Evolutionary conservation across 1,140 invertebrate genomes (phyloP).

Genomic region (Globodera rostochiensis): DNA sequence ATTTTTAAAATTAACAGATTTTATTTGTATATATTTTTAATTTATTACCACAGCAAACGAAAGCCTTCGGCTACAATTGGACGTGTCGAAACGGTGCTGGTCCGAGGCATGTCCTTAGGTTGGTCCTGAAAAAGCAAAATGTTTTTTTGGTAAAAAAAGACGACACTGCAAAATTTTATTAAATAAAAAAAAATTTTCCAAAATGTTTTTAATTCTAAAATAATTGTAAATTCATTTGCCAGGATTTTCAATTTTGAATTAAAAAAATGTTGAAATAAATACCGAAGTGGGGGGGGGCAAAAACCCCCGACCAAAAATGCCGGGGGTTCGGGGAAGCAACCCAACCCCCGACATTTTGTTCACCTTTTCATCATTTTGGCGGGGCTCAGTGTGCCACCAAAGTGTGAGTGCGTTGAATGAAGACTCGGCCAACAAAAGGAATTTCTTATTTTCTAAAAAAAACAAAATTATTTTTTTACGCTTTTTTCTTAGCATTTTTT

Average conservation of each 20-base stretch:
- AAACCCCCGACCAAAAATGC: no score
- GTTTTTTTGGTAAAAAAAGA: no score
- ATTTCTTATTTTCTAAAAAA: constrained; percentile 9
- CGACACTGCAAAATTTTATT: no score
- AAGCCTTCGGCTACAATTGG: constrained; percentile 22
- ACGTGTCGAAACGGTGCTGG: neutral
- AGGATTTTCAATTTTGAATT: no score
- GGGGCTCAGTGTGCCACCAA: constrained; percentile 42
- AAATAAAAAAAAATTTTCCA: no score
- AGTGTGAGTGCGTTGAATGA: constrained; percentile 36
- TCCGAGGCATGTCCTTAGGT: neutral
- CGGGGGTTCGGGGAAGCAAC: no score
- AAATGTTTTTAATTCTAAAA: no score
- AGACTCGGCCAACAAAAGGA: constrained; percentile 30
- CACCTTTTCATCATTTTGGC: neutral
- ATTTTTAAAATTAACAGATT: no score
- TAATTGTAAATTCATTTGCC: no score
- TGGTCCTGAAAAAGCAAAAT: neutral
- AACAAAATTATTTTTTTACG: neutral
- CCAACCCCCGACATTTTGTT: neutral
- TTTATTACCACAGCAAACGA: constrained; percentile 33
- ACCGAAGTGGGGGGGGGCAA: no score
- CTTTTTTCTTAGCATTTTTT: neutral
- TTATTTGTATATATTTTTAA: no score
- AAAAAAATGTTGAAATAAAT: no score